Evolutionary conservation across 1,140 invertebrate species (phyloP).

Genomic region (Cepaea nemoralis): DNA sequence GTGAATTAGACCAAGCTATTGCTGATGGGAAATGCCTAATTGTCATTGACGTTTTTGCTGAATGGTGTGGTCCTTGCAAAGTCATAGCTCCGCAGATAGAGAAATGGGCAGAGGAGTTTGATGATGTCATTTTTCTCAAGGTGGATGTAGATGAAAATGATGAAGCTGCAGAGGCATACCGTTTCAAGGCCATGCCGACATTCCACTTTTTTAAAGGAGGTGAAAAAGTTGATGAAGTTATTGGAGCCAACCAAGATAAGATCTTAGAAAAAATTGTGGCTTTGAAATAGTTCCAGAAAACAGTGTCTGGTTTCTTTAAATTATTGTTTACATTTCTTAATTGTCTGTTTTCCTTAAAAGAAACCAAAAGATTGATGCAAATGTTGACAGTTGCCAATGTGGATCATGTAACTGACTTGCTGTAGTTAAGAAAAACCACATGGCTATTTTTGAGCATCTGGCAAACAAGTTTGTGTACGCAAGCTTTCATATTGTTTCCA

Average conservation of each 20-base stretch:
- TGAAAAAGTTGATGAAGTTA: constrained; percentile 70
- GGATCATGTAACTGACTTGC: too few species aligned
- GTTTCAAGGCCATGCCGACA: constrained; percentile 91
- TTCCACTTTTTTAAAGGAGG: constrained; percentile 89
- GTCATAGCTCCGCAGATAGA: constrained; percentile 85
- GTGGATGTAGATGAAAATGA: constrained; percentile 91
- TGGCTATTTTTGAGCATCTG: too few species aligned
- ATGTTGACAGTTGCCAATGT: too few species aligned
- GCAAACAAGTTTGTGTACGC: too few species aligned
- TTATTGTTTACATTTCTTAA: too few species aligned
- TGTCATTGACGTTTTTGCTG: constrained; percentile 83
- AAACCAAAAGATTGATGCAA: too few species aligned
- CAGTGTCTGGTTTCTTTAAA: too few species aligned
- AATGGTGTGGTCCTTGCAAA: constrained; percentile 89
- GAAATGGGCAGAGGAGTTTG: constrained; percentile 74
- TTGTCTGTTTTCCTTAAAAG: too few species aligned
- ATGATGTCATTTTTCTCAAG: constrained; percentile 78
- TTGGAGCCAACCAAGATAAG: constrained; percentile 29
- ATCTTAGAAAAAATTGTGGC: constrained; percentile 22
- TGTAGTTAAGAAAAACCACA: too few species aligned
- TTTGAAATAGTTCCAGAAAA: neutral
- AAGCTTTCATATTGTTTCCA: too few species aligned
- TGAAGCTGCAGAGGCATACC: constrained; percentile 83
- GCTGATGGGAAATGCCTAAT: constrained; percentile 87
- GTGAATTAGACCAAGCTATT: constrained; percentile 82